Base-by-base conservation (phyloP, 2,113 vertebrate species). In the Protomyctophum bolini region DNA sequence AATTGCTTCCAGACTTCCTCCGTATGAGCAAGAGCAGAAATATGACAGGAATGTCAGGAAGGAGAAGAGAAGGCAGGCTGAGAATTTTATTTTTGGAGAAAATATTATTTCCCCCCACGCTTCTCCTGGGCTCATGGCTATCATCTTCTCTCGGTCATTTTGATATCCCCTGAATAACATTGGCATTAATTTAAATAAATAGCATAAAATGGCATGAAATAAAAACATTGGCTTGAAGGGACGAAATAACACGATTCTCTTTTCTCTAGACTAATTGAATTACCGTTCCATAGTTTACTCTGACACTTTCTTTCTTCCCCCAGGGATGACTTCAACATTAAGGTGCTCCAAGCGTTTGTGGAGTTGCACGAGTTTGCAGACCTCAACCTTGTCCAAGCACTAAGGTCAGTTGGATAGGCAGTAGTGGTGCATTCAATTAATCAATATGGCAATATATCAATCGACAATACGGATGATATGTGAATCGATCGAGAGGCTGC, bases 291-390 rank as follows among this genome's bases (percentile, higher is more conserved):
- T 7, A 48, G 65, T 59, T 63, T 48, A 47, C 11, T 54, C 7
- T 11, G 8, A 28, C 50, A 54, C 65, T 76, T 59, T 83, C 47
- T 66, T 60, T 66, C 76, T 58, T 82, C 79, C 79, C 45, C 63
- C 52, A 99, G 98, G 87, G 97, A 99, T 72, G 98, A 98, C 63
- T 99, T 99, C 91, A 99, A 99, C 87, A 96, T 99, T 88, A 97
- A 95, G 89, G 98, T 99, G 86, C 95, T 99, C 64, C 96, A 97
- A 81, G 97, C 98, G 10, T 99, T 99, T 76, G 98, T 99, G 73
- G 97, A 99, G 88, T 96, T 99, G 83, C 97, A 99, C 69, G 98
- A 99, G 91, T 99, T 99, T 91, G 97, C 97, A 7, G 97, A 99
- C 88, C 95, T 99, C 86, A 99, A 99, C 91, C 94, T 99, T 2